Evolutionary conservation across 2,113 vertebrate genomes (phyloP).

Genomic region (Martes martes): DNA sequence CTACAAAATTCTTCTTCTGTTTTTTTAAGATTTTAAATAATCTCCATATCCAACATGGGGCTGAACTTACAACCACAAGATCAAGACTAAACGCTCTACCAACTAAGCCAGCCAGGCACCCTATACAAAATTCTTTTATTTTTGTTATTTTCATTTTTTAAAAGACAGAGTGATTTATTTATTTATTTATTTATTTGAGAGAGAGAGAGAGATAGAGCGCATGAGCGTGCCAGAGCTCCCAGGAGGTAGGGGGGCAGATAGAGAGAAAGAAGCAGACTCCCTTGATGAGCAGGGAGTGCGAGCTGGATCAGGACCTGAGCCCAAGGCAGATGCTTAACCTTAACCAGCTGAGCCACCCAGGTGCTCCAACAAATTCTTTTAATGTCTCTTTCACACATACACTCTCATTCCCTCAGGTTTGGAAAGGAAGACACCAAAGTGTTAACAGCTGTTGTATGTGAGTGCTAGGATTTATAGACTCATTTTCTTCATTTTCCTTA

Average conservation of each 20-base stretch:
- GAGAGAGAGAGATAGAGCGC: too few species aligned
- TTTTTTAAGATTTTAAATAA: neutral
- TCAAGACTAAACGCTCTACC: neutral
- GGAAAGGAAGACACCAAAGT: neutral
- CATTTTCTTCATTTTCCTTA: neutral
- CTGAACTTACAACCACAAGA: neutral
- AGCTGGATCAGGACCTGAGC: too few species aligned
- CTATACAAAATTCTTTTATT: neutral
- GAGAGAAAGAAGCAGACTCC: too few species aligned
- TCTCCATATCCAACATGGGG: neutral
- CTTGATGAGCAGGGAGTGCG: too few species aligned
- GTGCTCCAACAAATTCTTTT: neutral
- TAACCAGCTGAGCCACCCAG: too few species aligned
- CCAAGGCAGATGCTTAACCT: too few species aligned
- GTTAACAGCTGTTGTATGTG: neutral
- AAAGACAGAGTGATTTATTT: too few species aligned
- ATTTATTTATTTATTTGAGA: too few species aligned
- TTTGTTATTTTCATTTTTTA: too few species aligned
- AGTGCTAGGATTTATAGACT: neutral
- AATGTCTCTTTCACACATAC: neutral
- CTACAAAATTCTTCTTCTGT: neutral
- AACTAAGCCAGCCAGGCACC: neutral
- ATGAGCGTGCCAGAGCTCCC: too few species aligned
- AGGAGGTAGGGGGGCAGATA: too few species aligned
- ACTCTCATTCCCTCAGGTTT: neutral